phyloP scores from a whole-genome alignment of 2,888 invertebrate species.

The Tiphia femorata region DNA sequence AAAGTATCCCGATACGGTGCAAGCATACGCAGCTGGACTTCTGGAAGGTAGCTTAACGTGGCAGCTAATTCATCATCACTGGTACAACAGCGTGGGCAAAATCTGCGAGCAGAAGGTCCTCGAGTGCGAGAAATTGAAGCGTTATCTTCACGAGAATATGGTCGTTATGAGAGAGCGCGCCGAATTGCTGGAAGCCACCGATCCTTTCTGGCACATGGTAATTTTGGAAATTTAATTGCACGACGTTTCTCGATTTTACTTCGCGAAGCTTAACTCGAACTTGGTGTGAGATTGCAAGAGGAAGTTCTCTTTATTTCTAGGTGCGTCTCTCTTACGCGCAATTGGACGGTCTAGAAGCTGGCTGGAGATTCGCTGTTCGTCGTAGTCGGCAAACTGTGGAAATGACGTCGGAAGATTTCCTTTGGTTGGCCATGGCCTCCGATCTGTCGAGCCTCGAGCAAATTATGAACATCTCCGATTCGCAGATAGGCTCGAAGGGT shows the following conservation, averaged over 20 bases:
- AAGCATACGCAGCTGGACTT: slow-evolving; percentile 89
- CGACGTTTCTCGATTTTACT: not conserved
- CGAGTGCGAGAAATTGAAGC: slow-evolving; percentile 76
- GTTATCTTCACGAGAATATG: slow-evolving; percentile 76
- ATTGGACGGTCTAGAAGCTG: slow-evolving; percentile 82
- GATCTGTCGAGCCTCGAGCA: slow-evolving; percentile 74
- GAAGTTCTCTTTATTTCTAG: slow-evolving; percentile 58
- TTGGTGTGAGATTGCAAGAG: not conserved
- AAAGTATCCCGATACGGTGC: slow-evolving; percentile 81
- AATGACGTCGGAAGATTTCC: slow-evolving; percentile 76
- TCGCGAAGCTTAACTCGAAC: not conserved
- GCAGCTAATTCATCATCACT: slow-evolving; percentile 83
- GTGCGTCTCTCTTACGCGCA: slow-evolving; percentile 83
- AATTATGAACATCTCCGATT: slow-evolving; percentile 56
- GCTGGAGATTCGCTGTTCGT: slow-evolving; percentile 79
- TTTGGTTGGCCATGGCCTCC: slow-evolving; percentile 81
- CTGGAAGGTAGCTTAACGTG: slow-evolving; percentile 87
- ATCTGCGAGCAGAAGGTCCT: slow-evolving; percentile 55
- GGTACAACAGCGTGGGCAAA: slow-evolving; percentile 77
- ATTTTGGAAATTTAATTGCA: not conserved
- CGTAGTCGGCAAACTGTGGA: slow-evolving; percentile 76
- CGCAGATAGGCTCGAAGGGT: slow-evolving; percentile 59
- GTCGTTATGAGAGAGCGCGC: slow-evolving; percentile 76
- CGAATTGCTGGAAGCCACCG: slow-evolving; percentile 66
- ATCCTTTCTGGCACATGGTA: slow-evolving; percentile 89